These are phyloP conservation scores for Limnephilus rhombicus DNA, from an alignment of 2,888 invertebrate species.

Conservation along the genomic window DNA sequence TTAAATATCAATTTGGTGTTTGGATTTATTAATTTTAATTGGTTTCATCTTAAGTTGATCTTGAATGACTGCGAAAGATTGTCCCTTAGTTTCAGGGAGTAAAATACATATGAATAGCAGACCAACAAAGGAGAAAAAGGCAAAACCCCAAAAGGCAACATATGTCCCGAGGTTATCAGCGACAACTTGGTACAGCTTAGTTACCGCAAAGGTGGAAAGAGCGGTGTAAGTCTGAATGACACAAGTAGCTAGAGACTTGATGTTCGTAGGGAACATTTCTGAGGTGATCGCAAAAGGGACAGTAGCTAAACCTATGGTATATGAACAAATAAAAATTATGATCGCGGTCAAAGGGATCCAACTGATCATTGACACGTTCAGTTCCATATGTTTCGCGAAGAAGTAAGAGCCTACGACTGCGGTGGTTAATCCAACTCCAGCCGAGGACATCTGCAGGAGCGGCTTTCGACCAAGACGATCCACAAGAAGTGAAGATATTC, in stretches of 20 bases:
- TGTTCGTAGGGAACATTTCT: slow-evolving; percentile 81
- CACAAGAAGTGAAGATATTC: slow-evolving; percentile 78
- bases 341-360: slow-evolving; percentile 80
- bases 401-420: slow-evolving; percentile 78
- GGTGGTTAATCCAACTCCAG: slow-evolving; percentile 77
- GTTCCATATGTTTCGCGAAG: slow-evolving; percentile 75
- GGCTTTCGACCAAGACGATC: slow-evolving; percentile 81
- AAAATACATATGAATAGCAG: slow-evolving; percentile 76
- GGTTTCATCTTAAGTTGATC: slow-evolving; percentile 71
- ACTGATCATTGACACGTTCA: slow-evolving; percentile 74
- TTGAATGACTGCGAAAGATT: slow-evolving; percentile 79
- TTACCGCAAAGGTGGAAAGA: slow-evolving; percentile 78
- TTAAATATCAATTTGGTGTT: slow-evolving; percentile 31
- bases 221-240: slow-evolving; percentile 80
- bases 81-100: slow-evolving; percentile 81
- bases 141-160: slow-evolving; percentile 79
- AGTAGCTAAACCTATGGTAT: slow-evolving; percentile 81
- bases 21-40: not conserved
- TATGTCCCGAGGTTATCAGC: slow-evolving; percentile 76
- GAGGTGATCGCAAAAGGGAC: slow-evolving; percentile 81
- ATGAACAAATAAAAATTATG: slow-evolving; percentile 80
- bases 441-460: slow-evolving; percentile 79
- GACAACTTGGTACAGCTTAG: slow-evolving; percentile 78
- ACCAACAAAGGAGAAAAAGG: slow-evolving; percentile 75
- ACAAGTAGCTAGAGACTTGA: slow-evolving; percentile 81